Base-by-base conservation (phyloP, 1,140 invertebrate genomes). In the Pachypeltis micranthus region DNA sequence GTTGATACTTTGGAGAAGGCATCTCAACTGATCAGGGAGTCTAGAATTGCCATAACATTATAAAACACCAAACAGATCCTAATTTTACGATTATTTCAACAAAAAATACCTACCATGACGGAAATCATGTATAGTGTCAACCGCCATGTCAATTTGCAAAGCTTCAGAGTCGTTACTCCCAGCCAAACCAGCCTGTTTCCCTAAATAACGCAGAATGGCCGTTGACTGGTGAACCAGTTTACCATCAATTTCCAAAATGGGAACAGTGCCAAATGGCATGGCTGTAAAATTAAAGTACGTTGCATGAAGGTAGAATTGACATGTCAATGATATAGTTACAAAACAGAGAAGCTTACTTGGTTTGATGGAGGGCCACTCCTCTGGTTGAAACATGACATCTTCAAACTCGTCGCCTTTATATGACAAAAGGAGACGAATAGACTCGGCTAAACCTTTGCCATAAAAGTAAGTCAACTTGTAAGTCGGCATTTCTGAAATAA, bases 381-480 rank as follows among this genome's bases (percentile, higher is more conserved):
- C 76, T 25, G 60, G 63, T 47, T 67, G 66, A 63, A 83, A 74
- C 55, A 81, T 76, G 23, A 77, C 73, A 74, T 88, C 85, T 72
- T 85, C 81, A 71, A 82, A 88, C 34, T 79, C 75, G 51, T 81
- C 72, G 47, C 75, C 78, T 4, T 80, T 80, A 67, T 85, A 83
- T 26, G 78, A 78, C 56, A 87, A 74, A n/a, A 88, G 73, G 63
- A 81, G 81, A 61, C 86, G 76, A 63, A 85, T 80, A 2, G 83
- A 78, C 71, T 89, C 85, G 19, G 77, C 85, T 25, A 86, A 72
- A 2, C 82, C 85, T 72, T 79, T 80, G 19, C 82, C 74, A 68
- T 83, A 78, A 73, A 85, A 86, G 67, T 86, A 86, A 59, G 79
- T 81, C 19, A 86, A 72, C 67, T 79, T 81, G 70, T 80, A 81